phyloP scores from a whole-genome alignment of 2,113 vertebrate species.

The Laterallus jamaicensis region DNA sequence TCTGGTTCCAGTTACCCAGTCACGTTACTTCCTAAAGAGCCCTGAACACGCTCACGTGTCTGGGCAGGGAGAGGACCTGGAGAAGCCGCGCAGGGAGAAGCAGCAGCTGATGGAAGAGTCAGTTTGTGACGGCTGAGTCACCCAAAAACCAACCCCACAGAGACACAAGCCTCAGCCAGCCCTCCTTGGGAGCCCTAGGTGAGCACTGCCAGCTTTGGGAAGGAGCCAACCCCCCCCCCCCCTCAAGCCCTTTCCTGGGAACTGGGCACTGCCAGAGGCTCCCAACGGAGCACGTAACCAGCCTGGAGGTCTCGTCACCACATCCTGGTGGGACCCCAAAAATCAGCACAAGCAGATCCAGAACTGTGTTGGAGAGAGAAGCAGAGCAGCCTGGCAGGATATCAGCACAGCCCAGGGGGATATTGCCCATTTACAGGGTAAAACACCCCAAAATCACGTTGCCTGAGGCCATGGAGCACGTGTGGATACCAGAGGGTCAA shows the following conservation, averaged over 20 bases:
- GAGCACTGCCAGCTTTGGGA: not conserved
- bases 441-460: fast-evolving
- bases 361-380: too few relatives aligned
- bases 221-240: not conserved
- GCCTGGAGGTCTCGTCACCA: fast-evolving
- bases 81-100: not conserved
- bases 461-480: not conserved
- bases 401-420: not conserved
- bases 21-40: not conserved
- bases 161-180: not conserved
- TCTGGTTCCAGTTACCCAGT: not conserved
- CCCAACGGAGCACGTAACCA: fast-evolving
- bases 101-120: fast-evolving
- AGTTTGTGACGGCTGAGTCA: not conserved
- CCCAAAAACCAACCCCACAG: not conserved
- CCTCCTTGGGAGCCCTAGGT: not conserved
- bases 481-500: not conserved
- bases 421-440: not conserved
- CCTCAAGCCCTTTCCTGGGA: not conserved
- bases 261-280: not conserved
- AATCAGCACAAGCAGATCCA: too few relatives aligned
- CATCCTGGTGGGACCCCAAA: fast-evolving
- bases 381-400: too few relatives aligned
- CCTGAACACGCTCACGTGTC: fast-evolving
- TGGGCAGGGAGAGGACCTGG: not conserved